A percentile compares a stretch with the other conserved stretches of the same genome.
phyloP scores from a whole-genome alignment of 2,888 invertebrate genomes.

The Metalampra italica region DNA sequence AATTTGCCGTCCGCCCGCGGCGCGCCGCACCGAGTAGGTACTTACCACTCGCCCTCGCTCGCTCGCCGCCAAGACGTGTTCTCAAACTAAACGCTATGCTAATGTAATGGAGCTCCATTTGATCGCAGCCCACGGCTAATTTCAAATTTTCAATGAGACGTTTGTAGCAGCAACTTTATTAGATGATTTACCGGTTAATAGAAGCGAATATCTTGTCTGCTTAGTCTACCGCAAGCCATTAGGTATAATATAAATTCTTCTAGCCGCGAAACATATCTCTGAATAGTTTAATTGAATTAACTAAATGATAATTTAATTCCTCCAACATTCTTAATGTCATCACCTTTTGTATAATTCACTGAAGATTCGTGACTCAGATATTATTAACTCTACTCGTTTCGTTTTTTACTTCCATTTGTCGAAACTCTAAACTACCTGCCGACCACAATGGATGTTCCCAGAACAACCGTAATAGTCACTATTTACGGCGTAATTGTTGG shows the following conservation, averaged over 20 bases:
- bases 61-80: constrained; percentile 47
- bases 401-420: constrained; percentile 9
- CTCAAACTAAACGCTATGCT: constrained; percentile 73
- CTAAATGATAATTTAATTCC: constrained; percentile 2
- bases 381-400: constrained; percentile 9
- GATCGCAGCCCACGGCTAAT: constrained; percentile 69
- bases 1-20: constrained; percentile 58
- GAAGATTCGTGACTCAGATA: constrained; percentile 15
- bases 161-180: constrained; percentile 59
- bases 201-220: constrained; percentile 19
- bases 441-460: constrained; percentile 28
- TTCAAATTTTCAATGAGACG: constrained; percentile 71
- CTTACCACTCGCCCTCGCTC: constrained; percentile 17
- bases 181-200: constrained; percentile 44
- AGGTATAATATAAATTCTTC: neutral
- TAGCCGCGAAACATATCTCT: neutral
- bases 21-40: constrained; percentile 24
- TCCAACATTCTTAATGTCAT: constrained; percentile 4
- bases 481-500: constrained; percentile 33
- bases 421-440: constrained; percentile 15
- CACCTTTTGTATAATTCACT: constrained; percentile 8
- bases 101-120: constrained; percentile 72
- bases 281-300: neutral
- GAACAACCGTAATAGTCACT: constrained; percentile 31
- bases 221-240: constrained; percentile 4